These are phyloP conservation scores for Parazoanthus darwini DNA, from an alignment of 92 coral and sea anemone genomes.

Conservation along the genomic window DNA sequence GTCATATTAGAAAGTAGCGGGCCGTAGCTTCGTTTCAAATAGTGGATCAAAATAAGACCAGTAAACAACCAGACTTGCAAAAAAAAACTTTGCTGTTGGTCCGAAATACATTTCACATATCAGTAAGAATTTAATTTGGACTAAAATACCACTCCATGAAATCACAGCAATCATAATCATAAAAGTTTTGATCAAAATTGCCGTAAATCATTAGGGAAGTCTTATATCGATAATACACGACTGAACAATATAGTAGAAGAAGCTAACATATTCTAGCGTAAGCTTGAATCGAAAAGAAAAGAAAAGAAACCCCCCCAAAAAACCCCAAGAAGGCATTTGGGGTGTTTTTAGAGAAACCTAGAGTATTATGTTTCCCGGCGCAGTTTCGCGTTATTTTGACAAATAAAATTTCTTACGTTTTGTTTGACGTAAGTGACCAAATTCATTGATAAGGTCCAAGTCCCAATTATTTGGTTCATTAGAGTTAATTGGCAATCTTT, in stretches of 20 bases:
- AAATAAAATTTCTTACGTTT: conserved; percentile 3
- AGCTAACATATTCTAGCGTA: background rate
- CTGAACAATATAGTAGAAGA: background rate
- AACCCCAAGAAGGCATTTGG: background rate
- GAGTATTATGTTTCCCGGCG: background rate
- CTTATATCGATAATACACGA: background rate
- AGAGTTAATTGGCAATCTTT: conserved; percentile 23
- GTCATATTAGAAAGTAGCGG: background rate
- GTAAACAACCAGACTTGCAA: background rate
- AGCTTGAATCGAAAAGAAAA: background rate
- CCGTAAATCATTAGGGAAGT: background rate
- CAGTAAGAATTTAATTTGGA: background rate
- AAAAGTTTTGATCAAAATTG: background rate
- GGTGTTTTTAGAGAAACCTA: background rate
- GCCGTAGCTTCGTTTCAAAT: background rate
- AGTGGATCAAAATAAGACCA: background rate
- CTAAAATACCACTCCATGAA: background rate
- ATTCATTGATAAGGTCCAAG: conserved; percentile 22
- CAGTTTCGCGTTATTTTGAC: background rate
- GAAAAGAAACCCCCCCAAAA: background rate
- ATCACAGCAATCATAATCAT: background rate
- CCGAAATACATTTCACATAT: background rate
- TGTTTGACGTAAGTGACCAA: background rate
- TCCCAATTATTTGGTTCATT: conserved; percentile 4
- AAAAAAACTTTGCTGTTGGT: background rate